Evolutionary conservation across 2,797 vertebrate species (phyloP), one percentile per base, ranked within the genome.

Genomic region (Girardinus metallicus): DNA sequence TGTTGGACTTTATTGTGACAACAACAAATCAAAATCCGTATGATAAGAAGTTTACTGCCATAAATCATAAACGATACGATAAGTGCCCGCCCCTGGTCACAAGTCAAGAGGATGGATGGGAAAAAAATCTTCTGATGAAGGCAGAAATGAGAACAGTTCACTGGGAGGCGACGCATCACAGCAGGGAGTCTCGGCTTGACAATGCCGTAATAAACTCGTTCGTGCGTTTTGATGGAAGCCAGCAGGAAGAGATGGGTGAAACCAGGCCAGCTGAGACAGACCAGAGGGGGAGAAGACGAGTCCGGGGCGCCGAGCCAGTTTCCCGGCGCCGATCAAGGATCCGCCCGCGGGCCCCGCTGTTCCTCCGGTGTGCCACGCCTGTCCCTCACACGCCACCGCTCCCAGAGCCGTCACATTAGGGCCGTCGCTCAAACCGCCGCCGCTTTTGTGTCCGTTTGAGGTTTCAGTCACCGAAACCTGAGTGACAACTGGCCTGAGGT

Each of bases 331-430:
- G 86, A 94, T 82, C 75, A 81, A 86, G 88, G 90, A 93, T 91
- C 81, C 87, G 87, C 90, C 91, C n/a, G 73, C 5, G 66, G 90
- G 92, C 87, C 85, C 75, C 4, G 51, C 89, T 93, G 93, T 90
- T 89, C 84, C 66, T n/a, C 88, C 15, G 84, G 41, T 62, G 75
- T 60, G 80, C 93, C 90, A 94, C 86, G 93, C 91, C 90, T 93
- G 92, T 93, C 89, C 91, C 88, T 94, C 93, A 94, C 91, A 93
- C 89, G 21, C 87, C 73, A 77, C 86, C 51, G 74, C 90, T 90
- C 89, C 89, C 88, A 84, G 82, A 91, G 89, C 82, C 90, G 91
- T 90, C 91, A 91, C 91, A 88, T 93, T 91, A 91, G 79, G 87
- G 75, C 81, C 75, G 88, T 89, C 87, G 83, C 89, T 93, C 93